Evolutionary conservation across 2,888 invertebrate species (phyloP).

Genomic region (Phaedon cochleariae): DNA sequence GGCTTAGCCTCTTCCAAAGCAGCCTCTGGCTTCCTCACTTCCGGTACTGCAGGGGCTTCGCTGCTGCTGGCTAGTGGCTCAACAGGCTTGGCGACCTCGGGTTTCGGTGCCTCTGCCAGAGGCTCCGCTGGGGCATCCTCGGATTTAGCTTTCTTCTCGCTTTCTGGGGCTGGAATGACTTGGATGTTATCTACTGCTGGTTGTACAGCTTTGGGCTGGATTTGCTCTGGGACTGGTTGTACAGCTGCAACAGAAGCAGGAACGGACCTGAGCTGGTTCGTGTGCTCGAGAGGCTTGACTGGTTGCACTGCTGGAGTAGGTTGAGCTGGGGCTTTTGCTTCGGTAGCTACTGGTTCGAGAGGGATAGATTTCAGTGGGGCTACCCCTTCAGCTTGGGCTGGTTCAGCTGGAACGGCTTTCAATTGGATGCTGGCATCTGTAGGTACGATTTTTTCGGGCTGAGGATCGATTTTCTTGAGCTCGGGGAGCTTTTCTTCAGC

Average conservation of each 20-base stretch:
- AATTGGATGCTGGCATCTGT: background rate
- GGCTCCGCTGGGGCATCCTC: constrained; percentile 51
- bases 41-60: background rate
- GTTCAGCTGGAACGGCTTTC: background rate
- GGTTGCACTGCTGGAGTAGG: constrained; percentile 7
- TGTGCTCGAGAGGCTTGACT: background rate
- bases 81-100: background rate
- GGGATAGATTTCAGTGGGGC: no score
- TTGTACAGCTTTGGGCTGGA: constrained; percentile 10
- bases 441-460: background rate
- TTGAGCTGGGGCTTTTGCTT: background rate
- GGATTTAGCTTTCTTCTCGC: constrained; percentile 46
- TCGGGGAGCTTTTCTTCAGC: constrained; percentile 48
- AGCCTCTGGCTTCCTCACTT: constrained; percentile 10
- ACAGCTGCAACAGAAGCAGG: background rate
- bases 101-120: constrained; percentile 38
- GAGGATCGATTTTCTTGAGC: constrained; percentile 31
- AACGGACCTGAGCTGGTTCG: background rate
- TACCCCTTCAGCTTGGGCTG: constrained; percentile 3
- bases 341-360: no score
- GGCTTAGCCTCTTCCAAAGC: constrained; percentile 44
- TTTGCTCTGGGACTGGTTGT: constrained; percentile 1
- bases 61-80: background rate
- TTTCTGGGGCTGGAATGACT: constrained; percentile 20
- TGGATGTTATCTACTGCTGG: constrained; percentile 5